Base-by-base conservation (phyloP, 2,797 vertebrate genomes). In the Ceryle rudis region DNA sequence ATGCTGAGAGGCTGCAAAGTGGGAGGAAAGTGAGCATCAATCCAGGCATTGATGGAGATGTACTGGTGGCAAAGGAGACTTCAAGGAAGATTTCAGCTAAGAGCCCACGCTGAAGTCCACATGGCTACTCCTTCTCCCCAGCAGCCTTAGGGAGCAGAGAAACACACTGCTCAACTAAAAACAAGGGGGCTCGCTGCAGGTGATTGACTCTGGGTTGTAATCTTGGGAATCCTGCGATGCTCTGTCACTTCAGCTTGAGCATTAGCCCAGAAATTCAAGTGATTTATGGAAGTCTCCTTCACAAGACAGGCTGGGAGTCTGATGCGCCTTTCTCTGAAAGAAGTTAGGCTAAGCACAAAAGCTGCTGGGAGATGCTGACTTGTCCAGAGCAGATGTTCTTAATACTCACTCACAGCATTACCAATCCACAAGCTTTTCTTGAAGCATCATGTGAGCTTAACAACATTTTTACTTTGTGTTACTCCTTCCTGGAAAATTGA, bases 111-210 rank as follows among this genome's bases (percentile, higher is more conserved):
- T 54, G 35, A 66, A 85, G 11, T 9, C 16, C n/a, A 8, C 8
- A 22, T 0, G 0, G 21, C 26, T 80, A 26, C 41, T 55, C 17
- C 28, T 73, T 35, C 10, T 2, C 15, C 3, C 17, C 0, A 1
- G 16, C 21, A 85, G 55, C 42, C 23, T 35, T 28, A 62, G 28
- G 42, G 37, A 89, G 6, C 0, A 1, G n/a, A 22, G 22, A 86
- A 81, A 86, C 5, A 4, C 22, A 28, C 2, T 79, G 73, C 15
- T 39, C 44, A 29, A 67, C 57, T 39, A 73, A 28, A 75, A 80
- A 2, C 33, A 71, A 39, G 25, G 67, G 28, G 16, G 10, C 23
- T 77, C 0, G 0, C 17, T 0, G 0, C 11, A 49, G 10, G 2
- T 55, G 23, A 51, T 10, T 26, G 7, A 35, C 47, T 73, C 60